phyloP scores from a whole-genome alignment of 2,888 invertebrate species.

The Myopa testacea region DNA sequence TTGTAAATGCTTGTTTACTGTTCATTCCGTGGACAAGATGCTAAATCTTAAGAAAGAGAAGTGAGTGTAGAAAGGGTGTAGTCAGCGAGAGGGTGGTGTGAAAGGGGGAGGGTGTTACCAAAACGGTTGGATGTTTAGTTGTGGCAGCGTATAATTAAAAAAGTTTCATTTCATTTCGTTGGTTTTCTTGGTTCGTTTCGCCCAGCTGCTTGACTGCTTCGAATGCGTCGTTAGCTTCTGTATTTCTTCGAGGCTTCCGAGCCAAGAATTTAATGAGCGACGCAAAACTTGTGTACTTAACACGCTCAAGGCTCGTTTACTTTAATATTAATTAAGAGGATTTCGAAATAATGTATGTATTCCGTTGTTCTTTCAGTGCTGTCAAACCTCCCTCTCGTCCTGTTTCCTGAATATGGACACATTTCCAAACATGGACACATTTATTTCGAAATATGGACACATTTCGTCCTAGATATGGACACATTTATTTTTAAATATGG shows the following conservation, averaged over 20 bases:
- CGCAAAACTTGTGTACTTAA: slow-evolving; percentile 14
- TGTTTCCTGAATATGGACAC: too few relatives aligned
- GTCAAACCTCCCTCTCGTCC: too few relatives aligned
- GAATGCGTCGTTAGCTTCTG: slow-evolving; percentile 42
- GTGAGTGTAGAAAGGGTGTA: too few relatives aligned
- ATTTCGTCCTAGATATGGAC: too few relatives aligned
- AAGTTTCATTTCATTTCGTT: slow-evolving; percentile 67
- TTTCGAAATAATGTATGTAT: slow-evolving; percentile 26
- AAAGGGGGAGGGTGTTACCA: too few relatives aligned
- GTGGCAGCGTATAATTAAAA: slow-evolving; percentile 62
- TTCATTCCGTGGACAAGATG: too few relatives aligned
- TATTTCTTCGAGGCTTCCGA: slow-evolving; percentile 55
- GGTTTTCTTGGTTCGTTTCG: slow-evolving; percentile 66
- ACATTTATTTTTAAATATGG: too few relatives aligned
- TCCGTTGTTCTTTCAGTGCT: background rate
- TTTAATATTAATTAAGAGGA: slow-evolving; percentile 63
- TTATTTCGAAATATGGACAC: too few relatives aligned
- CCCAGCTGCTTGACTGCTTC: slow-evolving; percentile 55
- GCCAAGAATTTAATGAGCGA: slow-evolving; percentile 32
- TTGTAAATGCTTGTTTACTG: too few relatives aligned
- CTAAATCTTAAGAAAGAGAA: too few relatives aligned
- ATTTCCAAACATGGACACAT: too few relatives aligned
- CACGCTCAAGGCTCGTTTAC: slow-evolving; percentile 62
- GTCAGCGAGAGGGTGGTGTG: too few relatives aligned
- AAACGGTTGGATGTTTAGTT: background rate